Base-by-base conservation (phyloP, 2,888 invertebrate species). In the Craniophora ligustri region DNA sequence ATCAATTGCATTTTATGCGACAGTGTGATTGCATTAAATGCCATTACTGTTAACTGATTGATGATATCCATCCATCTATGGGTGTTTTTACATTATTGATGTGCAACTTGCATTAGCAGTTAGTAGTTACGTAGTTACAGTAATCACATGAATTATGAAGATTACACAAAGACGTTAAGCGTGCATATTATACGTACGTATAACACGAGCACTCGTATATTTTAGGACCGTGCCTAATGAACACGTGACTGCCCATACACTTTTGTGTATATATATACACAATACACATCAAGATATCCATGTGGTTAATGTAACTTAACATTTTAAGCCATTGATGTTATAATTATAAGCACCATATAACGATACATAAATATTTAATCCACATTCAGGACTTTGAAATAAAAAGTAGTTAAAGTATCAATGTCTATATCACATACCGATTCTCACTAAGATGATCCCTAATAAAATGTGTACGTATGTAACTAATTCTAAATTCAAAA, bases 361-460 rank as follows among this genome's bases (percentile, higher is more conserved):
- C 38, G 14, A 50, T 56, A 50, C 16, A 47, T 30, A 28, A 57
- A 45, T 45, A 45, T 36, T n/a, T 60, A 36, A 26, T 40, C 41
- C 19, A 21, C 42, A 46, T 49, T 53, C 51, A 40, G 40, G 14
- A 53, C 54, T 47, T 46, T 35, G 53, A 46, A 54, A 50, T 63
- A 63, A 66, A 54, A 58, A 55, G 48, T 66, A 66, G 58, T 31
- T 32, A 14, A 45, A 55, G 30, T 45, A 47, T 67, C 14, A 41
- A 54, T 49, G 66, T 69, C 66, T 68, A 55, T 68, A 62, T 69
- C 47, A 70, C 36, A 62, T 55, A 60, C 58, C 55, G 47, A 31
- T 50, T 47, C 26, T 62, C 31, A 60, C 42, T 54, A 32, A 46
- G 23, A 34, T 51, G 44, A 34, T 41, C 26, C n/a, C n/a, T n/a